These are phyloP conservation scores for Microcebus lehilahytsara DNA, from an alignment of 2,113 vertebrate species.

Conservation along the genomic window DNA sequence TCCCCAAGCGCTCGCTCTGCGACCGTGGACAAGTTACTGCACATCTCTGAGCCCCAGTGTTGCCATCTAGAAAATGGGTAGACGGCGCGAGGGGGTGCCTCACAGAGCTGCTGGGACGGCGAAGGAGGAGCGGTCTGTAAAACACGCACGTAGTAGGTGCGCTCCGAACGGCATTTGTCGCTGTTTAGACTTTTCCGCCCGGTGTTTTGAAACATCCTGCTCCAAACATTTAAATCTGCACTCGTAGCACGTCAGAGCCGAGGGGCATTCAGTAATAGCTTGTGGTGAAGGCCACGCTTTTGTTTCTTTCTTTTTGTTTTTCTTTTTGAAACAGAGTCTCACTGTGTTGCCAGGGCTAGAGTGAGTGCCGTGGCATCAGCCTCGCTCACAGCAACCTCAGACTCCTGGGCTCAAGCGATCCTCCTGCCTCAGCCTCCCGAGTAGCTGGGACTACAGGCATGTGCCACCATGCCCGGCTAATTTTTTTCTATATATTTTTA, in stretches of 20 bases:
- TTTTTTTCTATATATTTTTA: too few species aligned
- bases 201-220: not conserved
- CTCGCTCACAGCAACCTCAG: too few species aligned
- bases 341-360: too few species aligned
- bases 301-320: too few species aligned
- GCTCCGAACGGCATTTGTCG: accelerated
- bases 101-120: not conserved
- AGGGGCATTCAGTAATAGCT: not conserved
- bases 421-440: too few species aligned
- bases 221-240: not conserved
- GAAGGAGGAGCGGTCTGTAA: not conserved
- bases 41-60: not conserved
- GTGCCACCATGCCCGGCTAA: too few species aligned
- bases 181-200: not conserved
- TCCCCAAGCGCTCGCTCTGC: accelerated
- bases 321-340: too few species aligned
- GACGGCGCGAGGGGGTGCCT: not conserved
- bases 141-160: not conserved
- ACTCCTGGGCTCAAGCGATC: too few species aligned
- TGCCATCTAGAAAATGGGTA: not conserved
- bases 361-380: too few species aligned
- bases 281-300: not conserved
- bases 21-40: not conserved
- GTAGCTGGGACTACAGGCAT: too few species aligned
- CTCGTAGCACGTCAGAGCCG: not conserved